phyloP scores from a whole-genome alignment of 2,888 invertebrate species.

The Tupiocoris notatus region DNA sequence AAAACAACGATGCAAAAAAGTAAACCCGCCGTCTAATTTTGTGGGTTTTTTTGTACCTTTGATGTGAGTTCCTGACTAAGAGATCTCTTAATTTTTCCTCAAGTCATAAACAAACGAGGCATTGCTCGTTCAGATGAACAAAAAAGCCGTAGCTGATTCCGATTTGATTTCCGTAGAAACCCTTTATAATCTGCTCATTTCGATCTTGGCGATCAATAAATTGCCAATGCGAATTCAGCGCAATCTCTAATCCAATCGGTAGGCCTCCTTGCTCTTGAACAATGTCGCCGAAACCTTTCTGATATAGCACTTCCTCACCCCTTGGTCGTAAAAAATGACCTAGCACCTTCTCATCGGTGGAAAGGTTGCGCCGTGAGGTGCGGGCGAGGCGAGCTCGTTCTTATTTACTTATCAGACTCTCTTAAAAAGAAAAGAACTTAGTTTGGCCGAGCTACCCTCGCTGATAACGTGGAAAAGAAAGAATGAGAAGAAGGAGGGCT shows the following conservation, averaged over 20 bases:
- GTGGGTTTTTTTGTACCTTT: too few species aligned
- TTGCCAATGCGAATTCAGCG: background rate
- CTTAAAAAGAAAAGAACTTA: slow-evolving; percentile 46
- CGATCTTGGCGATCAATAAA: background rate
- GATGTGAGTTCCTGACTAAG: too few species aligned
- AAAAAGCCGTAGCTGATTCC: too few species aligned
- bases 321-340: slow-evolving; percentile 29
- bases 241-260: background rate
- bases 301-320: background rate
- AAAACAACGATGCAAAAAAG: too few species aligned
- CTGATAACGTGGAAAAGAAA: slow-evolving; percentile 45
- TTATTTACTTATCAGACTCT: slow-evolving; percentile 48
- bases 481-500: slow-evolving; percentile 47
- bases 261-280: background rate
- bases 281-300: background rate
- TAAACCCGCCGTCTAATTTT: too few species aligned
- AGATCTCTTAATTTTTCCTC: too few species aligned
- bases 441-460: slow-evolving; percentile 23
- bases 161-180: too few species aligned
- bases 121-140: too few species aligned
- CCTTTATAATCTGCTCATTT: background rate
- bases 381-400: slow-evolving; percentile 17
- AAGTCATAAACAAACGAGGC: too few species aligned
- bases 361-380: background rate
- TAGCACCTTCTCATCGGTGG: background rate